phyloP scores from a whole-genome alignment of 92 coral and sea anemone genomes.

The Umimayanthus kanabou region DNA sequence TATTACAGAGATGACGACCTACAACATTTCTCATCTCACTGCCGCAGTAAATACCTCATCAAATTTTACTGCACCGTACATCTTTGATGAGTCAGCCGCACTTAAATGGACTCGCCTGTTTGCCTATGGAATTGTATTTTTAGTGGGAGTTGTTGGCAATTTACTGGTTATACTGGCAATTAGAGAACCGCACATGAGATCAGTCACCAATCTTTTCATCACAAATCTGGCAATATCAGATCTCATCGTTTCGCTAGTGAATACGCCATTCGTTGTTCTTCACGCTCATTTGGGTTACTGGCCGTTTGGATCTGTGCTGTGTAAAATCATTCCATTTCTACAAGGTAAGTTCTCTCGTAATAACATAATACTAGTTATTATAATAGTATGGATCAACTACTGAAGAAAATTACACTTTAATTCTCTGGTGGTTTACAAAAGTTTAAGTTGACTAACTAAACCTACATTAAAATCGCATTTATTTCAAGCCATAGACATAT shows the following conservation, averaged over 20 bases:
- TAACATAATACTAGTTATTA: not conserved
- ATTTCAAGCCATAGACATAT: not conserved
- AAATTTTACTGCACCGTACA: constrained; percentile 2
- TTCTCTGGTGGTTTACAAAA: not conserved
- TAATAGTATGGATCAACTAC: not conserved
- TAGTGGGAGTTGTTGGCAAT: constrained; percentile 68
- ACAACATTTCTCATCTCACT: not conserved
- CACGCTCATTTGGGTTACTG: constrained; percentile 75
- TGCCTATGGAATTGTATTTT: constrained; percentile 59
- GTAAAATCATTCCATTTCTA: constrained; percentile 74
- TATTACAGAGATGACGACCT: not conserved
- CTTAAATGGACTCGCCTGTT: constrained; percentile 48
- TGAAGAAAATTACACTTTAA: not conserved
- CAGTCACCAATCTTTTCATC: constrained; percentile 73
- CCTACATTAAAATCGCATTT: too few relatives aligned
- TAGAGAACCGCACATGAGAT: constrained; percentile 67
- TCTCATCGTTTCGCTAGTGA: constrained; percentile 66
- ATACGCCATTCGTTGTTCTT: constrained; percentile 70
- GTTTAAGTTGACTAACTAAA: not conserved
- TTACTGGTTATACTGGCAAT: constrained; percentile 69
- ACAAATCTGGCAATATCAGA: constrained; percentile 77
- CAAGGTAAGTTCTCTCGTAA: constrained; percentile 56
- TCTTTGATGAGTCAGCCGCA: constrained; percentile 21
- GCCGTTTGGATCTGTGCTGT: constrained; percentile 82
- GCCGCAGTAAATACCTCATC: not conserved